Evolutionary conservation across 2,113 vertebrate genomes (phyloP).

Genomic region (Morone saxatilis): DNA sequence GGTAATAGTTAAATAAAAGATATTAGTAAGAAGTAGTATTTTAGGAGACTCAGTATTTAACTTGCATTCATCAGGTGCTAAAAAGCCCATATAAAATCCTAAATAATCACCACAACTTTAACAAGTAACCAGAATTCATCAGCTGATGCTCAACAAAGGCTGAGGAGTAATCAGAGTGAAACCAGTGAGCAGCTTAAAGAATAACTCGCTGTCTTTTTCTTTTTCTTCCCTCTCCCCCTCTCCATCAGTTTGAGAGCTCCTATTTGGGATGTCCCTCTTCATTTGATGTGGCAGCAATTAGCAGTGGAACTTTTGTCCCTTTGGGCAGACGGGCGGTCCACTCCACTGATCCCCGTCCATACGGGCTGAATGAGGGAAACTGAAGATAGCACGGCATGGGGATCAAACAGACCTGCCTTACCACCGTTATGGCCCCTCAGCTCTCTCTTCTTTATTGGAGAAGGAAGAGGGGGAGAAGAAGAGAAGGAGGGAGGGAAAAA

Average conservation of each 20-base stretch:
- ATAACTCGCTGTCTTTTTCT: slow-evolving; percentile 66
- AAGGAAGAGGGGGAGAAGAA: slow-evolving; percentile 66
- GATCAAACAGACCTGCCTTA: slow-evolving; percentile 80
- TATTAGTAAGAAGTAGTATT: no score
- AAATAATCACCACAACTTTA: neutral
- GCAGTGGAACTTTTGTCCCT: slow-evolving; percentile 87
- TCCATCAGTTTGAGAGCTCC: slow-evolving; percentile 85
- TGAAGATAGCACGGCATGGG: slow-evolving; percentile 73
- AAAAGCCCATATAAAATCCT: neutral
- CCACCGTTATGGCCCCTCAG: slow-evolving; percentile 76
- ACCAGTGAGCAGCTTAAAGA: slow-evolving; percentile 43
- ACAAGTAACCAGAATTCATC: slow-evolving; percentile 15
- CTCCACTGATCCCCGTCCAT: slow-evolving; percentile 90
- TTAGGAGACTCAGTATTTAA: no score
- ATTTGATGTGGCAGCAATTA: slow-evolving; percentile 96
- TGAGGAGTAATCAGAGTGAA: slow-evolving; percentile 41
- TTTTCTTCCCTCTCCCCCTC: slow-evolving; percentile 62
- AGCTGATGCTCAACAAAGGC: slow-evolving; percentile 37
- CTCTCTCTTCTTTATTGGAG: slow-evolving; percentile 78
- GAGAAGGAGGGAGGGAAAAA: slow-evolving; percentile 46
- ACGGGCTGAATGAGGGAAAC: slow-evolving; percentile 82
- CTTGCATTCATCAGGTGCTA: no score
- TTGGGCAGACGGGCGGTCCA: slow-evolving; percentile 83
- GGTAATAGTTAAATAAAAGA: no score
- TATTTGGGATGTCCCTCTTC: slow-evolving; percentile 83